phyloP scores from a whole-genome alignment of 92 coral and sea anemone genomes.

The Muricea muricata region DNA sequence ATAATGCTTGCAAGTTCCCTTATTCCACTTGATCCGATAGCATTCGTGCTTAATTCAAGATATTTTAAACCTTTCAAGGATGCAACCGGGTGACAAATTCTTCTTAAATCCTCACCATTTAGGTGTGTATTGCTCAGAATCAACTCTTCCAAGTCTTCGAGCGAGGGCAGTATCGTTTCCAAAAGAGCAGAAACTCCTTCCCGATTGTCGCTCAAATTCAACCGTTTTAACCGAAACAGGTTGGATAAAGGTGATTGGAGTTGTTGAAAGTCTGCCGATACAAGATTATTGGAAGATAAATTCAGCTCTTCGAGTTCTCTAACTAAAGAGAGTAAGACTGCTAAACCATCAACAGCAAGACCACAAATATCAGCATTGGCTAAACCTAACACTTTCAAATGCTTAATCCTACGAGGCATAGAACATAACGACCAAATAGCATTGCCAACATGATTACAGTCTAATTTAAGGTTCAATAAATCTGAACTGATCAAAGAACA shows the following conservation, averaged over 20 bases:
- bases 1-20: background rate
- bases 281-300: background rate
- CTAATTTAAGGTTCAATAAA: background rate
- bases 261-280: background rate
- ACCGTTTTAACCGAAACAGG: background rate
- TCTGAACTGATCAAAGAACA: background rate
- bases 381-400: slow-evolving; percentile 1
- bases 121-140: background rate
- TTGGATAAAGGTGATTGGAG: background rate
- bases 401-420: background rate
- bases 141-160: background rate
- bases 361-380: background rate
- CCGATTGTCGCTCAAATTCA: background rate
- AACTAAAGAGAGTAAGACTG: background rate
- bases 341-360: slow-evolving; percentile 3
- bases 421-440: slow-evolving; percentile 19
- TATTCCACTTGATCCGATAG: background rate
- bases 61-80: background rate
- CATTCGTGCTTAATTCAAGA: background rate
- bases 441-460: background rate
- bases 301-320: background rate
- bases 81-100: background rate
- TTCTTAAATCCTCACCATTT: background rate
- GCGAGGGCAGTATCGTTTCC: background rate
- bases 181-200: background rate